Evolutionary conservation across 1,140 invertebrate species (phyloP).

Genomic region (Temnothorax nylanderi): DNA sequence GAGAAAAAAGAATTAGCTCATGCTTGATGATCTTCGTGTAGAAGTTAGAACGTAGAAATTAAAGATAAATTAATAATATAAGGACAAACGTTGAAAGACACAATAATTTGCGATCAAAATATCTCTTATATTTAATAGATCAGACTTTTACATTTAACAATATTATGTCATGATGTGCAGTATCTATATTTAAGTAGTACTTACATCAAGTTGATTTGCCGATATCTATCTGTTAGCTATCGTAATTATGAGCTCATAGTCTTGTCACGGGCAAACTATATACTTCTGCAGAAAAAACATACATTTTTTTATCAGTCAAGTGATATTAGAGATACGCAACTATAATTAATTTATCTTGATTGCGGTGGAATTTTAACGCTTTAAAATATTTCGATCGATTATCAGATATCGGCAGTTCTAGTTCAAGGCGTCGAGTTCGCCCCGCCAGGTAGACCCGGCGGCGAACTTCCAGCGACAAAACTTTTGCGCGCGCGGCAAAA

Average conservation of each 20-base stretch:
- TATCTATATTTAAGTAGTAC: not conserved
- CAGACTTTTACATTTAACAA: not conserved
- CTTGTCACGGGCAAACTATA: not conserved
- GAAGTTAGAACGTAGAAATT: not conserved
- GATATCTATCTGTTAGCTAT: not conserved
- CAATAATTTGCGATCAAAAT: not conserved
- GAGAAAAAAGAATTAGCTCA: not conserved
- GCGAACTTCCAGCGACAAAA: slow-evolving; percentile 41
- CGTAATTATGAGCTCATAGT: not conserved
- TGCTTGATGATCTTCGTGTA: not conserved
- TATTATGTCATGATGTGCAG: not conserved
- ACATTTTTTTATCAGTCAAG: too few relatives aligned
- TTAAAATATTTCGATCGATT: slow-evolving; percentile 27
- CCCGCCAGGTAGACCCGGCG: not conserved
- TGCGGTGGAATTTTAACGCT: not conserved
- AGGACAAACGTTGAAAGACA: not conserved
- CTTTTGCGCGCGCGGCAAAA: slow-evolving; percentile 44
- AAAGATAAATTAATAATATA: not conserved
- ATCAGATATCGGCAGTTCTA: not conserved
- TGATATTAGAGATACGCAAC: too few relatives aligned
- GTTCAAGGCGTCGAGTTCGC: slow-evolving; percentile 37
- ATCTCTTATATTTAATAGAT: not conserved
- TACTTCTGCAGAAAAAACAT: not conserved
- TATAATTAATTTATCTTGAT: not conserved
- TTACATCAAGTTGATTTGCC: not conserved